Evolutionary conservation across 2,797 vertebrate genomes (phyloP).

Genomic region (Sphaeramia orbicularis): DNA sequence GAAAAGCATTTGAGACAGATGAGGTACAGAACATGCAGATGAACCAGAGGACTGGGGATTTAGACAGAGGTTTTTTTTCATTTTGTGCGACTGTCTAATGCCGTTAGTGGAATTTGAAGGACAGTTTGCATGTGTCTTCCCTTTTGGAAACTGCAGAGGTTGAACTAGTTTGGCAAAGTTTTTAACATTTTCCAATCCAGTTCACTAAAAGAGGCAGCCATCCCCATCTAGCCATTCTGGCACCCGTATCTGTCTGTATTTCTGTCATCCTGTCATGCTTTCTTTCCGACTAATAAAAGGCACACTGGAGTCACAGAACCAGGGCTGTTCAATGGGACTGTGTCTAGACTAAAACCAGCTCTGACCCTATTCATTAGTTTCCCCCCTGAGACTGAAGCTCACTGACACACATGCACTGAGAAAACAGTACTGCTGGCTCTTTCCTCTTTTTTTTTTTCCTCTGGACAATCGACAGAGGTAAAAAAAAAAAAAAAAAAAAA

Average conservation of each 20-base stretch:
- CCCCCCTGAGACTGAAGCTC: conserved; percentile 59
- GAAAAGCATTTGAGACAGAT: conserved; percentile 38
- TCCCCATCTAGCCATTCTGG: not conserved
- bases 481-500: conserved; percentile 19
- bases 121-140: too few relatives aligned
- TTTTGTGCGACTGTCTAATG: not conserved
- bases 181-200: conserved; percentile 14
- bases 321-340: conserved; percentile 35
- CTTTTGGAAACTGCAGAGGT: not conserved
- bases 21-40: conserved; percentile 34
- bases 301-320: conserved; percentile 60
- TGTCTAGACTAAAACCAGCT: conserved; percentile 41
- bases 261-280: conserved; percentile 35
- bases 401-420: conserved; percentile 60
- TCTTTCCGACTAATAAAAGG: conserved; percentile 29
- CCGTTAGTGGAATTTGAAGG: too few relatives aligned
- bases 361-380: conserved; percentile 50
- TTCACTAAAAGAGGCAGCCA: conserved; percentile 4
- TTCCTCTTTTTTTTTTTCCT: conserved; percentile 88
- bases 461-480: conserved; percentile 48
- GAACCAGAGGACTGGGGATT: conserved; percentile 7
- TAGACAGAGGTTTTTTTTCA: not conserved
- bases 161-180: conserved; percentile 14
- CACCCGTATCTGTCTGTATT: conserved; percentile 6
- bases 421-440: conserved; percentile 61